A percentile compares a stretch with the other conserved stretches of the same genome.
Conservation (phyloP, 2,113 vertebrate species). For the Merops nubicus region DNA sequence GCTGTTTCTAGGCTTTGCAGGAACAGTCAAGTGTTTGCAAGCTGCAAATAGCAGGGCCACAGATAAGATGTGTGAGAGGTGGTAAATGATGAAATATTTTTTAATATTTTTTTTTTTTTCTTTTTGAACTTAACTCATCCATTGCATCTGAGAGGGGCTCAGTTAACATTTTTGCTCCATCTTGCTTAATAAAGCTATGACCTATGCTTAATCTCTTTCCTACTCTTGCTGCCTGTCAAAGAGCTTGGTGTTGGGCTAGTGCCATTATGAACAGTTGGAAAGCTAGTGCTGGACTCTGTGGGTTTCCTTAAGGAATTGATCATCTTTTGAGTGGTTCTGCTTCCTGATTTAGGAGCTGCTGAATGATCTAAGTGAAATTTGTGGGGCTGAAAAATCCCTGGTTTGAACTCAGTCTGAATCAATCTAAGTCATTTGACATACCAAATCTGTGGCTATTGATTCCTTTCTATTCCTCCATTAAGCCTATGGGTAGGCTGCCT, state of each 20-base stretch:
- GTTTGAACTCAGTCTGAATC: not conserved
- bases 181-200: not conserved
- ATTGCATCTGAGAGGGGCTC: not conserved
- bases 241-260: not conserved
- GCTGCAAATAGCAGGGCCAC: not conserved
- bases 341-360: not conserved
- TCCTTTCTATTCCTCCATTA: constrained; percentile 9
- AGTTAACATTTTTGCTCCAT: not conserved
- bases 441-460: not conserved
- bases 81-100: not conserved
- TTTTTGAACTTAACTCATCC: not conserved
- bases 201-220: not conserved
- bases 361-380: not conserved
- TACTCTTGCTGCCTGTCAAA: not conserved
- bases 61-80: not conserved
- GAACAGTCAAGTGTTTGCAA: not conserved
- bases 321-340: not conserved
- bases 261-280: not conserved
- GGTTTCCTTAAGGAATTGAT: not conserved
- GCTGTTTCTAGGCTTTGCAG: not conserved
- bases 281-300: not conserved
- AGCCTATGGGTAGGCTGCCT: not conserved
- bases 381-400: not conserved
- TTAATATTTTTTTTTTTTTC: not conserved
- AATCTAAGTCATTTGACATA: constrained; percentile 17